Evolutionary conservation across 2,888 invertebrate species (phyloP).

Genomic region (Euspilapteryx auroguttella): DNA sequence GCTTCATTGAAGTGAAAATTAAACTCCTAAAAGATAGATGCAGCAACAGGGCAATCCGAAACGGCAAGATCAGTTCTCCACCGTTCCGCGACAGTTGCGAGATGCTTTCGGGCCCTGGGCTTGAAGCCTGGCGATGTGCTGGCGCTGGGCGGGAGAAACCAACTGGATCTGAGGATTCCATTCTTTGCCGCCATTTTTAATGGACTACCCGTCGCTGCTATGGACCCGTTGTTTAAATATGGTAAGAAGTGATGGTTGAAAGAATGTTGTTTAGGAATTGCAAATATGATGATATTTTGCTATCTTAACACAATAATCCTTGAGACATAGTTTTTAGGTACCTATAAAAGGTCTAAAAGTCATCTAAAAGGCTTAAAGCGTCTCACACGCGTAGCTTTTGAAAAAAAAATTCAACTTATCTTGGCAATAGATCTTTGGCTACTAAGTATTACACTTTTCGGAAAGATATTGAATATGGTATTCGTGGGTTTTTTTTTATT

Average conservation of each 20-base stretch:
- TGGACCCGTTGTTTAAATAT: conserved; percentile 29
- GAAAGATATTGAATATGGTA: too few species aligned
- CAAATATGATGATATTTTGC: neutral
- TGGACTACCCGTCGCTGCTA: conserved; percentile 26
- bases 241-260: conserved; percentile 15
- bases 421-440: too few species aligned
- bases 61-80: conserved; percentile 23
- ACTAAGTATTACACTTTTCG: too few species aligned
- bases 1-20: too few species aligned
- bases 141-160: conserved; percentile 29
- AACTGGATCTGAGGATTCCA: conserved; percentile 31
- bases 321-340: too few species aligned
- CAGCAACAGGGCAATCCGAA: conserved; percentile 27
- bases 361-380: too few species aligned
- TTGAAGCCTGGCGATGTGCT: conserved; percentile 28
- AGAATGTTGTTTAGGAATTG: neutral
- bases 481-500: too few species aligned
- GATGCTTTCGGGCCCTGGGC: conserved; percentile 19
- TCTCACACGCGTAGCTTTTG: too few species aligned
- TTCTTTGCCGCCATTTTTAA: conserved; percentile 29
- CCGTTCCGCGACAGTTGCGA: conserved; percentile 23
- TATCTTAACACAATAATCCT: neutral
- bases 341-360: too few species aligned
- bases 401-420: too few species aligned
- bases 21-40: too few species aligned